These are phyloP conservation scores for Lepidurus apus DNA, from an alignment of 1,140 invertebrate species.

Conservation along the genomic window DNA sequence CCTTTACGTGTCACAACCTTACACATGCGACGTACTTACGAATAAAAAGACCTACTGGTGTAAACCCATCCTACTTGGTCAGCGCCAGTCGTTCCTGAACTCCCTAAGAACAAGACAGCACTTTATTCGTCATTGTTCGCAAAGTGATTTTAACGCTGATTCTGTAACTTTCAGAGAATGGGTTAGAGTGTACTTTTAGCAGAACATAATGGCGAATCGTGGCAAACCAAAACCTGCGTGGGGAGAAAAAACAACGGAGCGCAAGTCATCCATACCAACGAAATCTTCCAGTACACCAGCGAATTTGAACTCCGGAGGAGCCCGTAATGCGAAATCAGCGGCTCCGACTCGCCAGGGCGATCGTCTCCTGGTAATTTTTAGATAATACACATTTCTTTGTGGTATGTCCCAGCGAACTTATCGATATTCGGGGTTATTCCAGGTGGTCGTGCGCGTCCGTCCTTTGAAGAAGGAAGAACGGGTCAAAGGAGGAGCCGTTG, in stretches of 20 bases:
- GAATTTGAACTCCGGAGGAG: background rate
- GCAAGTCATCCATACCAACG: background rate
- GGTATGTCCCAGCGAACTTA: background rate
- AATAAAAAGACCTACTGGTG: background rate
- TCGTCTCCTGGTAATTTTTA: background rate
- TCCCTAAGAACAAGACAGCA: background rate
- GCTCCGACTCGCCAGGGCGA: background rate
- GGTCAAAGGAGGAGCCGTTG: constrained; percentile 43
- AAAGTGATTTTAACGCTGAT: too few relatives aligned
- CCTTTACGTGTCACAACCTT: background rate
- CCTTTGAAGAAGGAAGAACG: constrained; percentile 51
- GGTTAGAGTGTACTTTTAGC: background rate
- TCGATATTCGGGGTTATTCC: background rate
- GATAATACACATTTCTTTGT: background rate
- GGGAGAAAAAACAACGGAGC: background rate
- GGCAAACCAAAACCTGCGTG: background rate
- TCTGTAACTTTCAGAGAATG: background rate
- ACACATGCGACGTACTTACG: background rate
- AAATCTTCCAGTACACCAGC: background rate
- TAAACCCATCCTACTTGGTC: background rate
- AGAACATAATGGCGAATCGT: background rate
- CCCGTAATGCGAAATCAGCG: background rate
- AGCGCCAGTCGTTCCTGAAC: background rate
- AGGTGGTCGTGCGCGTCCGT: constrained; percentile 50
- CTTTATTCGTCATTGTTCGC: too few relatives aligned